Conservation (phyloP, 2,797 vertebrate genomes). For the Xiphorhynchus erythropygius region DNA sequence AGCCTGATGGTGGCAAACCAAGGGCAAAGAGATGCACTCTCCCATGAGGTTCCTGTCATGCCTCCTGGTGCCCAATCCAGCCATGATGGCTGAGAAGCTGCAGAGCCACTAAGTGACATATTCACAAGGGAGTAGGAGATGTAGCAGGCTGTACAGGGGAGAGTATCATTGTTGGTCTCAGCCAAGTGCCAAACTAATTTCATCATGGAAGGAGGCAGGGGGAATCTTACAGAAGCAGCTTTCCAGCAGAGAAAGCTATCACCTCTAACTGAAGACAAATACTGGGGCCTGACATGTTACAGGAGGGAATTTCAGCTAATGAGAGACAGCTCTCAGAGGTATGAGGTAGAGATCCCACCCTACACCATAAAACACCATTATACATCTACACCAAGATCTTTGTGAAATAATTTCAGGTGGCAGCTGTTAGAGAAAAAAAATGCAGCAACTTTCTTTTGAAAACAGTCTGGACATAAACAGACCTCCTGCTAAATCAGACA, state of each 20-base stretch:
- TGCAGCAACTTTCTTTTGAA: not conserved
- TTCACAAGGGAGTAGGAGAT: not conserved
- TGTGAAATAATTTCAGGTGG: not conserved
- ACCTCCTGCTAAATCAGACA: not conserved
- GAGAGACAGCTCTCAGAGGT: not conserved
- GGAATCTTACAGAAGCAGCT: not conserved
- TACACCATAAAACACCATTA: not conserved
- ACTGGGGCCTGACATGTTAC: not conserved
- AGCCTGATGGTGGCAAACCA: not conserved
- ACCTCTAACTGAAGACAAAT: not conserved
- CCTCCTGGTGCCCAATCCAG: not conserved
- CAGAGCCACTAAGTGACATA: not conserved
- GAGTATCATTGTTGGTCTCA: not conserved
- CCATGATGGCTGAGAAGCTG: not conserved
- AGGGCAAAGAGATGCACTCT: not conserved
- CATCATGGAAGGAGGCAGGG: not conserved
- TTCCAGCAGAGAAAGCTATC: not conserved
- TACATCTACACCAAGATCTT: not conserved
- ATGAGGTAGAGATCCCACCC: not conserved
- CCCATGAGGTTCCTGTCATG: accelerated
- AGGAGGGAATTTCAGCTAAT: not conserved
- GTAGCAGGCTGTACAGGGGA: not conserved
- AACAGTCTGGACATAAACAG: not conserved
- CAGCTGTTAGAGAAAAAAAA: not conserved
- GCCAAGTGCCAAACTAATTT: not conserved